These are phyloP conservation scores for Galerucella pusilla DNA, from an alignment of 2,888 invertebrate genomes.

Conservation along the genomic window DNA sequence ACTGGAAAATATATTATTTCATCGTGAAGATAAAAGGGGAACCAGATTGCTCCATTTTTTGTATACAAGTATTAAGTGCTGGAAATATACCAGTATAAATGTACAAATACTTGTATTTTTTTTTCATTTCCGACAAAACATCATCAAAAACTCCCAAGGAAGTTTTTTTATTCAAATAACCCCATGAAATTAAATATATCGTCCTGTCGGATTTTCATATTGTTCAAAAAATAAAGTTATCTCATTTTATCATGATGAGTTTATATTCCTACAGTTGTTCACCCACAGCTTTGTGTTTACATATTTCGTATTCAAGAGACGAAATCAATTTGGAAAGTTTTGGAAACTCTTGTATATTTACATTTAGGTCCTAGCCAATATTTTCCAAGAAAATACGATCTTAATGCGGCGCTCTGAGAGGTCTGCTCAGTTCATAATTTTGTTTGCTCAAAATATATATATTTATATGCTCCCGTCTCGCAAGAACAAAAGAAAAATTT, in stretches of 20 bases:
- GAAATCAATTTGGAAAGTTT: conserved; percentile 33
- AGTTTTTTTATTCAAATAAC: background rate
- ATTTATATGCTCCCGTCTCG: conserved; percentile 1
- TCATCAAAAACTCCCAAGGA: background rate
- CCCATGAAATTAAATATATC: background rate
- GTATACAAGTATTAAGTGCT: too few relatives aligned
- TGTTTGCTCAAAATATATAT: conserved; percentile 18
- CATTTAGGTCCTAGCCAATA: conserved; percentile 30
- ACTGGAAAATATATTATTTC: too few relatives aligned
- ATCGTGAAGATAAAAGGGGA: too few relatives aligned
- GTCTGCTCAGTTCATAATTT: conserved; percentile 25
- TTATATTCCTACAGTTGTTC: conserved; percentile 31
- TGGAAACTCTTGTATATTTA: conserved; percentile 31
- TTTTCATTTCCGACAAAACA: too few relatives aligned
- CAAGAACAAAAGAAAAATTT: conserved; percentile 26
- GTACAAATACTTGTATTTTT: too few relatives aligned
- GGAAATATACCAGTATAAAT: too few relatives aligned
- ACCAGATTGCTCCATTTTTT: too few relatives aligned
- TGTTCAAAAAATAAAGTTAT: conserved; percentile 17
- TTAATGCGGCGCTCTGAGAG: conserved; percentile 20
- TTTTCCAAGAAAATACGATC: conserved; percentile 30
- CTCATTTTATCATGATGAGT: conserved; percentile 12
- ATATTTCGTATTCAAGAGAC: conserved; percentile 32
- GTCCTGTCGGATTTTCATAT: background rate
- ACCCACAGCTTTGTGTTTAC: conserved; percentile 30